These are phyloP conservation scores for Zaprionus taronus DNA, from an alignment of 1,140 invertebrate genomes.

Conservation along the genomic window DNA sequence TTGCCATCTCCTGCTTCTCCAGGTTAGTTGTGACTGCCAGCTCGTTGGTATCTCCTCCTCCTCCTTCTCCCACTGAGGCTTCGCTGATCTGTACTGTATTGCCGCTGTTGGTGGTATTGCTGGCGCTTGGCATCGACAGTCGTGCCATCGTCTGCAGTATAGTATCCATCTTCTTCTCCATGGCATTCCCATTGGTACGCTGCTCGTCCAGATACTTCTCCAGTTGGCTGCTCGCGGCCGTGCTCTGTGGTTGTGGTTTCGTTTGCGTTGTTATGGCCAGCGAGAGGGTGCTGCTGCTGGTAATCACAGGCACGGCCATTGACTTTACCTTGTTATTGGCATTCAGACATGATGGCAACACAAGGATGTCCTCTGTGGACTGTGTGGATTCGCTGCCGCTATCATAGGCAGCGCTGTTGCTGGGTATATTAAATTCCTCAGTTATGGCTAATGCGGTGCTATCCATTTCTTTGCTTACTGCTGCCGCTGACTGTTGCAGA, in stretches of 20 bases:
- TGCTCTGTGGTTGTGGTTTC: background rate
- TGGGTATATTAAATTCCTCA: background rate
- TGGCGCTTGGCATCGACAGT: background rate
- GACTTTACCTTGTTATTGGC: background rate
- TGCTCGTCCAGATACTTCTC: constrained; percentile 35
- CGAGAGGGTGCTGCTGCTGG: background rate
- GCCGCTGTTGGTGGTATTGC: background rate
- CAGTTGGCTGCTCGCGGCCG: background rate
- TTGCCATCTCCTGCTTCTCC: background rate
- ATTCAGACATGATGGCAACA: background rate
- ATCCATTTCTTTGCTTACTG: background rate
- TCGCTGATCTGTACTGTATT: background rate
- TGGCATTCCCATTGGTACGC: constrained; percentile 23
- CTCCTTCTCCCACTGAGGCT: too few species aligned
- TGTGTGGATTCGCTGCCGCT: constrained; percentile 30
- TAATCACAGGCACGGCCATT: background rate
- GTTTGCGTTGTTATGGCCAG: background rate
- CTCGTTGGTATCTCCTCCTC: too few species aligned
- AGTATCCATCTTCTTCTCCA: constrained; percentile 54
- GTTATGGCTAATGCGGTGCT: background rate
- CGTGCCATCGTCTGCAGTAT: constrained; percentile 39
- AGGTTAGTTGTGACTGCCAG: background rate
- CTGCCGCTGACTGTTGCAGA: background rate
- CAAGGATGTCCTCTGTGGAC: constrained; percentile 11
- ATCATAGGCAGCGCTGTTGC: constrained; percentile 1